Conservation (phyloP, 2,888 invertebrate genomes). For the Pachycephus smyrnensis region DNA sequence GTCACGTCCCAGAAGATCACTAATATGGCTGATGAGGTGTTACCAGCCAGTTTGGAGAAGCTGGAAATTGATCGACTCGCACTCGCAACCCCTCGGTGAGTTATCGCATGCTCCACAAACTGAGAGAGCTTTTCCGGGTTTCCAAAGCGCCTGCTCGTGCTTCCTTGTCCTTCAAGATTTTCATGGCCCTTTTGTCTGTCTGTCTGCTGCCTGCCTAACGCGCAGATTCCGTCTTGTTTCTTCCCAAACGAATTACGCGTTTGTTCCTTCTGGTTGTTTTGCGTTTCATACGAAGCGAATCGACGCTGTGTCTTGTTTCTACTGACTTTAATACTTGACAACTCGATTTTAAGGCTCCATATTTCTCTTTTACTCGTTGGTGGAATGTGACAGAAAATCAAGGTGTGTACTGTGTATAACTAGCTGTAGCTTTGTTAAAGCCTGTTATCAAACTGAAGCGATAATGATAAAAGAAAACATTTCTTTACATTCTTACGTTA, state of each 20-base stretch:
- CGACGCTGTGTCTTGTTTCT: neutral
- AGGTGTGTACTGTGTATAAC: neutral
- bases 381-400: neutral
- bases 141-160: conserved; percentile 32
- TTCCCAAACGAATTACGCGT: neutral
- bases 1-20: conserved; percentile 27
- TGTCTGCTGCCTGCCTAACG: neutral
- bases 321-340: neutral
- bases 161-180: conserved; percentile 2
- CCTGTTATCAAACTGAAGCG: neutral
- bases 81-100: conserved; percentile 16
- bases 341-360: neutral
- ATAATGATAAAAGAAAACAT: neutral
- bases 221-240: neutral
- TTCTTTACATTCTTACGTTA: neutral
- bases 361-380: neutral
- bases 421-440: neutral
- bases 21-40: conserved; percentile 56
- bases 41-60: conserved; percentile 60
- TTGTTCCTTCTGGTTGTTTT: neutral
- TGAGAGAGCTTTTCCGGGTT: conserved; percentile 6
- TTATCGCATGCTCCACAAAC: conserved; percentile 3
- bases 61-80: conserved; percentile 56
- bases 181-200: neutral
- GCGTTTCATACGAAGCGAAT: neutral